phyloP scores from a whole-genome alignment of 2,888 invertebrate species.

The Sycophila texana region DNA sequence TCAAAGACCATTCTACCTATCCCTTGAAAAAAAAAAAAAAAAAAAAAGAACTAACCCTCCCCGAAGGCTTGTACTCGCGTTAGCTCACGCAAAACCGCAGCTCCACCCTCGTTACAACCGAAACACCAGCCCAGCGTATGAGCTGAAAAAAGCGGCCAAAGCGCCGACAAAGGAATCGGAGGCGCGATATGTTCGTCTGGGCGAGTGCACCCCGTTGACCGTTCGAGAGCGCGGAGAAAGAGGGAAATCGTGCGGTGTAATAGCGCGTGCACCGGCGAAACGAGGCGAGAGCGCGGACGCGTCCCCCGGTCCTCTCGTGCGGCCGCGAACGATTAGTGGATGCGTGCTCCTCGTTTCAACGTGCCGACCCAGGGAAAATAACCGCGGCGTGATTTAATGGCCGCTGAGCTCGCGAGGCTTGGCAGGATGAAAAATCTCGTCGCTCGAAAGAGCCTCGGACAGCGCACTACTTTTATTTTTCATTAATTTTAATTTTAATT shows the following conservation, averaged over 20 bases:
- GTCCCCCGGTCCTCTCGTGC: slow-evolving; percentile 3
- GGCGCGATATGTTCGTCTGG: slow-evolving; percentile 57
- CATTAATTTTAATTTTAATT: too few relatives aligned
- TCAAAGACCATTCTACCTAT: too few relatives aligned
- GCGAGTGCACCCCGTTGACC: slow-evolving; percentile 59
- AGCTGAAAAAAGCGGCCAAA: not conserved
- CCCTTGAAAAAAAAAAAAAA: too few relatives aligned
- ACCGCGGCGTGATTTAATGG: too few relatives aligned
- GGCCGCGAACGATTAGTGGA: slow-evolving; percentile 30
- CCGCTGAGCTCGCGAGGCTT: too few relatives aligned
- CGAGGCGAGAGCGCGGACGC: not conserved
- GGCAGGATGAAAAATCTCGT: too few relatives aligned
- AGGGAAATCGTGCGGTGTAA: slow-evolving; percentile 34
- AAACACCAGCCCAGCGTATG: not conserved
- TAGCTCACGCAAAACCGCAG: not conserved
- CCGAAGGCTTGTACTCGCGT: not conserved
- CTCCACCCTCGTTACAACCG: not conserved
- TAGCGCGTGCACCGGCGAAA: slow-evolving; percentile 39
- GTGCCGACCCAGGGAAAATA: too few relatives aligned
- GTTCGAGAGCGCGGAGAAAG: slow-evolving; percentile 48
- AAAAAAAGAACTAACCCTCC: not conserved
- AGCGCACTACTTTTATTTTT: too few relatives aligned
- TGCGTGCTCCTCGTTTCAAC: not conserved
- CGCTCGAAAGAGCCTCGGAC: too few relatives aligned
- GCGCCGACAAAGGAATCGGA: not conserved